Conservation (phyloP, 2,113 vertebrate genomes). For the Tachuris rubrigastra region DNA sequence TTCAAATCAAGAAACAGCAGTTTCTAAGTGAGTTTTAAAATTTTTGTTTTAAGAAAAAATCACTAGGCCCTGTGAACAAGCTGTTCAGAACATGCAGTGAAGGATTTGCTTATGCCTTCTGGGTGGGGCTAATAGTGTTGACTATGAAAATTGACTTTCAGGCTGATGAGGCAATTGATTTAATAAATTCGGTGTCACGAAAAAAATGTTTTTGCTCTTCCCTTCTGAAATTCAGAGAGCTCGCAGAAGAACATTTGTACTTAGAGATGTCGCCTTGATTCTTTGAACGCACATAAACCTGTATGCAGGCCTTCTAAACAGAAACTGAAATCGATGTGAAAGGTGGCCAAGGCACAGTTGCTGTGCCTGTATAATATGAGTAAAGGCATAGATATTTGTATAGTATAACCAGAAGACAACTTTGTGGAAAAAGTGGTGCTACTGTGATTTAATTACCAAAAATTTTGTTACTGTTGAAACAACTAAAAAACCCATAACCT, state of each 20-base stretch:
- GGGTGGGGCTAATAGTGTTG: not conserved
- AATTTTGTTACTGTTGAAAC: not conserved
- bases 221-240: not conserved
- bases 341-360: not conserved
- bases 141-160: not conserved
- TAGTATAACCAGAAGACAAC: not conserved
- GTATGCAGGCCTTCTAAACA: fast-evolving
- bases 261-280: not conserved
- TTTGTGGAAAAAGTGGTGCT: not conserved
- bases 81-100: not conserved
- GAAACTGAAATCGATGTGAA: not conserved
- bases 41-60: not conserved
- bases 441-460: not conserved
- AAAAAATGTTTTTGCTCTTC: not conserved
- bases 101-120: not conserved
- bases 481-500: not conserved
- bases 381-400: not conserved
- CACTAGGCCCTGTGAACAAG: not conserved
- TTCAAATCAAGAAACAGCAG: not conserved
- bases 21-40: not conserved
- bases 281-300: not conserved
- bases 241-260: not conserved
- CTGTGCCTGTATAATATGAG: not conserved
- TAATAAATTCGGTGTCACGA: not conserved
- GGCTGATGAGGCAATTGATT: not conserved